Evolutionary conservation across 1,140 invertebrate genomes (phyloP).

Genomic region (Ruditapes philippinarum): DNA sequence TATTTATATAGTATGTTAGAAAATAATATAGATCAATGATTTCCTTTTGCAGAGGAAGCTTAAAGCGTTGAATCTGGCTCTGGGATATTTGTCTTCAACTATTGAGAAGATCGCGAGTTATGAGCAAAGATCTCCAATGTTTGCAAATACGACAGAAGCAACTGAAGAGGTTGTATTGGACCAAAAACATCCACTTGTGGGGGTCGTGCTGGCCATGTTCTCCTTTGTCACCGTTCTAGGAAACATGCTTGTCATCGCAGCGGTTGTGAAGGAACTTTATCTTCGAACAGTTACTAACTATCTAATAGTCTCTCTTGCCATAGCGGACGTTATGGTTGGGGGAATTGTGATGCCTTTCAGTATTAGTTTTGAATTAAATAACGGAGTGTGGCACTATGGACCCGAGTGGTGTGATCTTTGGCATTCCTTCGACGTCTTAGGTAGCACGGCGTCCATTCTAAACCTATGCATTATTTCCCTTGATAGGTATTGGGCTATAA

Average conservation of each 20-base stretch:
- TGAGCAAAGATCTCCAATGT: conserved; percentile 10
- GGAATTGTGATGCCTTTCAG: conserved; percentile 98
- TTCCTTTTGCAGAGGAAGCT: too few species aligned
- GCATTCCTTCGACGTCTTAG: conserved; percentile 98
- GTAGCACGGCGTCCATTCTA: conserved; percentile 98
- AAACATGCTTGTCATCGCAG: conserved; percentile 97
- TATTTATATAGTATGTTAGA: neutral
- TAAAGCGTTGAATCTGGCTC: too few species aligned
- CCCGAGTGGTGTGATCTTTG: conserved; percentile 97
- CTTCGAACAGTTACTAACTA: conserved; percentile 99
- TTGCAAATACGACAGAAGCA: conserved; percentile 58
- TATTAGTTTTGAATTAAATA: conserved; percentile 95
- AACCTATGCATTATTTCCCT: conserved; percentile 98
- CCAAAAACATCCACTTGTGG: conserved; percentile 76
- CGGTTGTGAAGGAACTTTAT: conserved; percentile 98
- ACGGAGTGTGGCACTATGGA: conserved; percentile 93
- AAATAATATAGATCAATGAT: too few species aligned
- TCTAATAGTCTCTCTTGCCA: conserved; percentile 98
- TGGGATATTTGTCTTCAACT: too few species aligned
- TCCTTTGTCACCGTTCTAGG: conserved; percentile 90
- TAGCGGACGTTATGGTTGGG: conserved; percentile 99
- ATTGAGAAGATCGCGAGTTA: neutral
- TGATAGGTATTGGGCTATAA: conserved; percentile 93
- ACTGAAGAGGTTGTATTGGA: conserved; percentile 40
- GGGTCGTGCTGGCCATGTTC: conserved; percentile 87